These are phyloP conservation scores for Phyllopteryx taeniolatus DNA, from an alignment of 2,113 vertebrate genomes.

Conservation along the genomic window DNA sequence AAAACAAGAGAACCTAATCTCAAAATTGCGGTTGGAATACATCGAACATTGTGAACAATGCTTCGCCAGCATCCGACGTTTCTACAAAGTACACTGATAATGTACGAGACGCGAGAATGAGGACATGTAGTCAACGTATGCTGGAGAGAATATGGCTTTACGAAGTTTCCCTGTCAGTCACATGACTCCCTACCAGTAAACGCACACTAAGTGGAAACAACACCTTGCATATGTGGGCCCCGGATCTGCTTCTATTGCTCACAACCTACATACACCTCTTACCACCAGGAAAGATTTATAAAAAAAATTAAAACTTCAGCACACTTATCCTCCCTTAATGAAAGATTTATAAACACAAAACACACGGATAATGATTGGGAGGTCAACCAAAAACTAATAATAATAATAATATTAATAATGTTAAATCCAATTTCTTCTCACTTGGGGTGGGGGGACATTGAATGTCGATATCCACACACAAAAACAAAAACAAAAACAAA, in stretches of 20 bases:
- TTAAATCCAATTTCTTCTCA: slow-evolving; percentile 33
- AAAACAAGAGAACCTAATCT: slow-evolving; percentile 24
- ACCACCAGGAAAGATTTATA: no score
- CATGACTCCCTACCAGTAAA: slow-evolving; percentile 55
- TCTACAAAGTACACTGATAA: neutral
- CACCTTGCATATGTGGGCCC: slow-evolving; percentile 2
- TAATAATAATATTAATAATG: neutral
- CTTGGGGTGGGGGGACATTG: neutral
- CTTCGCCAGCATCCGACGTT: no score
- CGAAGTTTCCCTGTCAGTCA: slow-evolving; percentile 55
- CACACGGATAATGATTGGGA: neutral
- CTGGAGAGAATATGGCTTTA: slow-evolving; percentile 74
- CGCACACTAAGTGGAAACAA: slow-evolving; percentile 17
- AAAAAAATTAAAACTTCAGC: no score
- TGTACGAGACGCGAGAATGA: slow-evolving; percentile 33
- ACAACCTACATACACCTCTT: no score
- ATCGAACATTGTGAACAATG: no score
- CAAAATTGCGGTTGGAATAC: neutral
- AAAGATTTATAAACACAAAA: neutral
- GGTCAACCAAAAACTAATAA: no score
- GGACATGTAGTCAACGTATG: neutral
- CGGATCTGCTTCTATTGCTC: neutral
- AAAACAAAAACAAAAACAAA: slow-evolving; percentile 6
- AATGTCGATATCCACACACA: slow-evolving; percentile 29
- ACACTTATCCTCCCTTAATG: no score